Conservation (phyloP, 2,888 invertebrate genomes). For the Ptycholaimellus sp. region DNA sequence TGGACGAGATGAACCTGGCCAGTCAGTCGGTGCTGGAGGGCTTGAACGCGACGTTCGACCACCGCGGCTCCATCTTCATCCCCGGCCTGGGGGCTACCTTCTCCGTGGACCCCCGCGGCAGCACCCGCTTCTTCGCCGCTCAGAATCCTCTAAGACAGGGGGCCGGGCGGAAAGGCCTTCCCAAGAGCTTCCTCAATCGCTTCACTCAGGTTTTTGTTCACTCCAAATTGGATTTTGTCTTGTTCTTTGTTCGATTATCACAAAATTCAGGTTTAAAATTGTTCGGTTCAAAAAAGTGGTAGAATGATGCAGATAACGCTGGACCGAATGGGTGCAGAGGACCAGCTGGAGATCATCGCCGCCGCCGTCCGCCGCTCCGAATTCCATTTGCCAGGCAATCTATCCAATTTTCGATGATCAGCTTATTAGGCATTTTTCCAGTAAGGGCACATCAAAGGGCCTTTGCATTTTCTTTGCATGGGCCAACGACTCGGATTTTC, state of each 20-base stretch:
- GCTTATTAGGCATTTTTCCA: too few relatives aligned
- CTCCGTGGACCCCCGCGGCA: constrained; percentile 19
- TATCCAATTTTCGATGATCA: too few relatives aligned
- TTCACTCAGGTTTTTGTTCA: constrained; percentile 55
- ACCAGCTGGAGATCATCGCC: too few relatives aligned
- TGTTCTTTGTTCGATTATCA: background rate
- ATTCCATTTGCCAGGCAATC: too few relatives aligned
- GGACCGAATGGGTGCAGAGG: too few relatives aligned
- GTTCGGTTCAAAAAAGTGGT: background rate
- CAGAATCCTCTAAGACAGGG: constrained; percentile 92
- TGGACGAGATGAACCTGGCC: constrained; percentile 71
- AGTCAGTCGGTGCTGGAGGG: constrained; percentile 95
- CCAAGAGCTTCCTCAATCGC: constrained; percentile 82
- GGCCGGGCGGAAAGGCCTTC: constrained; percentile 76
- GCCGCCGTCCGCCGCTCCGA: too few relatives aligned
- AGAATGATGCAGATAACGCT: too few relatives aligned
- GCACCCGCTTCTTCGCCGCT: constrained; percentile 75
- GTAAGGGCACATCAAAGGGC: too few relatives aligned
- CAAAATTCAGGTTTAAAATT: background rate
- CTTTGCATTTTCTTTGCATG: too few relatives aligned
- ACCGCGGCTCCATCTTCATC: constrained; percentile 76
- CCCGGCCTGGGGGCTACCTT: constrained; percentile 59
- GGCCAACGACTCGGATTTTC: constrained; percentile 8
- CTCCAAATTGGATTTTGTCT: background rate
- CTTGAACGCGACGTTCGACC: constrained; percentile 89